phyloP scores from a whole-genome alignment of 2,797 vertebrate species.

The Gila robusta region DNA sequence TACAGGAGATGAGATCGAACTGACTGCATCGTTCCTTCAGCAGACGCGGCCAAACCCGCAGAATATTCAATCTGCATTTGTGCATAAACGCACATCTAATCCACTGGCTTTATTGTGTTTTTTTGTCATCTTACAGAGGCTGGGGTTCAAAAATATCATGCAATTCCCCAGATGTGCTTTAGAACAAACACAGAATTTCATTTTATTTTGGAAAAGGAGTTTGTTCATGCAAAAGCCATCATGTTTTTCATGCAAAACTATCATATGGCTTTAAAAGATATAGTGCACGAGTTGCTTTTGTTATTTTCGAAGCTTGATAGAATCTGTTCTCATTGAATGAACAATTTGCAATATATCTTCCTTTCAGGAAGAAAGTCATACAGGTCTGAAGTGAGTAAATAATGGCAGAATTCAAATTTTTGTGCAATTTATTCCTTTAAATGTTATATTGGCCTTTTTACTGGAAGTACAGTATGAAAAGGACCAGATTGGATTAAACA shows the following conservation, averaged over 20 bases:
- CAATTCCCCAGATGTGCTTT: not conserved
- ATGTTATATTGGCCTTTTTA: not conserved
- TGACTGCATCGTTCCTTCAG: not conserved
- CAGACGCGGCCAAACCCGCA: not conserved
- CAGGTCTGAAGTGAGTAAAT: not conserved
- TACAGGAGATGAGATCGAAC: conserved; percentile 24
- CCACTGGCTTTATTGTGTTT: conserved; percentile 5
- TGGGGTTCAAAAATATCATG: conserved; percentile 5
- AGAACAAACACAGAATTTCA: not conserved
- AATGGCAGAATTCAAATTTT: not conserved
- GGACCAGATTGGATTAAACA: not conserved
- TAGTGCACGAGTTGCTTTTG: not conserved
- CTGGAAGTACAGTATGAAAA: not conserved
- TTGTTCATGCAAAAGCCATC: not conserved
- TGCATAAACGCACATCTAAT: conserved; percentile 46
- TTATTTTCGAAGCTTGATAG: not conserved
- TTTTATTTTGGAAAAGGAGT: not conserved
- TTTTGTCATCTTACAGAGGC: conserved; percentile 60
- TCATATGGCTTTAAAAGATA: not conserved
- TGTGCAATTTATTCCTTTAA: not conserved
- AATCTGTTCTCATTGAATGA: not conserved
- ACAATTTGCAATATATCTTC: not conserved
- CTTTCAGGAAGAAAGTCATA: not conserved
- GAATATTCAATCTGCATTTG: conserved; percentile 42
- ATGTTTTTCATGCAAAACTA: not conserved